Percentiles rank a stretch among this genome's conserved stretches.
These are phyloP conservation scores for Apis cerana DNA, from an alignment of 1,140 invertebrate species.

Conservation along the genomic window DNA sequence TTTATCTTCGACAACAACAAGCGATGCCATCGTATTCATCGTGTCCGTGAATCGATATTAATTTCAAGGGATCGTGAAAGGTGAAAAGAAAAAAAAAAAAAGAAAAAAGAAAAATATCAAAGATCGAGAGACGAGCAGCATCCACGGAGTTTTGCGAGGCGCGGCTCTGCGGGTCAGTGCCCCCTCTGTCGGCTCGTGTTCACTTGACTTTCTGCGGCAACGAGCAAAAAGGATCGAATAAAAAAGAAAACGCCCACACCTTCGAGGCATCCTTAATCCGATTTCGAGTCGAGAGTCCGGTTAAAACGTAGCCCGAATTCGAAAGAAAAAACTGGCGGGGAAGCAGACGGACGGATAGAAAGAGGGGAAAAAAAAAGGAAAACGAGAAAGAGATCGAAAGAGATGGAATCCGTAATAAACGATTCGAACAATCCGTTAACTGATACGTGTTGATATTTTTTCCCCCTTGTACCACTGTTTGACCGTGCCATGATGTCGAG, in stretches of 20 bases:
- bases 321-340: background rate
- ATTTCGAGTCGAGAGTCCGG: conserved; percentile 33
- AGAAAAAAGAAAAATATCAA: background rate
- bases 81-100: too few species aligned
- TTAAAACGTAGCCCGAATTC: background rate
- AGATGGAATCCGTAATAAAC: conserved; percentile 15
- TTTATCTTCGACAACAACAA: background rate
- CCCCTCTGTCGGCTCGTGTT: conserved; percentile 66
- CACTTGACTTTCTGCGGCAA: conserved; percentile 62
- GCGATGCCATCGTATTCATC: background rate
- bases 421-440: background rate
- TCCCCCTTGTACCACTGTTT: background rate
- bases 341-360: background rate
- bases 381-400: background rate
- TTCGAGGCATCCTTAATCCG: conserved; percentile 51
- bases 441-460: background rate
- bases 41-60: background rate
- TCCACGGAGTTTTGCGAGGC: conserved; percentile 78
- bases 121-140: conserved; percentile 51
- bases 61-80: background rate
- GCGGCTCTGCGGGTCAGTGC: conserved; percentile 80
- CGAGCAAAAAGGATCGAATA: conserved; percentile 34
- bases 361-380: background rate
- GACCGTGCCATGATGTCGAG: conserved; percentile 65
- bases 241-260: conserved; percentile 48